Evolutionary conservation across 2,888 invertebrate species (phyloP).

Genomic region (Fragum whitleyi): DNA sequence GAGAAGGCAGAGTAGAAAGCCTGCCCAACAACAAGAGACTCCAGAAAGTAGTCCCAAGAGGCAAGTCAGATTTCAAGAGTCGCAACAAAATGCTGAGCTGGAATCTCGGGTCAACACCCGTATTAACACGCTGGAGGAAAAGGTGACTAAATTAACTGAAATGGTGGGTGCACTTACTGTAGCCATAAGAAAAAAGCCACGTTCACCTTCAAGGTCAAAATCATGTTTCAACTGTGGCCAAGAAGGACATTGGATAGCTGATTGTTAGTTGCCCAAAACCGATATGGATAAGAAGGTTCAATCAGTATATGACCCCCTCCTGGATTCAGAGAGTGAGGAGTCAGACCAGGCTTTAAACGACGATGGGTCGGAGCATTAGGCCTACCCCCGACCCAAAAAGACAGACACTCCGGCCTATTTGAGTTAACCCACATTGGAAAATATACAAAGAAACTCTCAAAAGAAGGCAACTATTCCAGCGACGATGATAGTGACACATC

Average conservation of each 20-base stretch:
- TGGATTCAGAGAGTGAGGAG: too few species aligned
- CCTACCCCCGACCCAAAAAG: too few species aligned
- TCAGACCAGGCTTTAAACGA: too few species aligned
- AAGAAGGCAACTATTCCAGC: too few species aligned
- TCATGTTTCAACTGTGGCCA: constrained; percentile 13
- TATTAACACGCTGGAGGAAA: not conserved
- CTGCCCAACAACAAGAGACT: not conserved
- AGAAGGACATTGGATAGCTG: constrained; percentile 12
- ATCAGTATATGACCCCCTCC: too few species aligned
- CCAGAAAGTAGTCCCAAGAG: not conserved
- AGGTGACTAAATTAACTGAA: not conserved
- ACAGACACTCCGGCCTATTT: too few species aligned
- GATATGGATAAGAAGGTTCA: too few species aligned
- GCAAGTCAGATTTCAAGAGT: not conserved
- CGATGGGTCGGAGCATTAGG: too few species aligned
- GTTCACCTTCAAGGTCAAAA: not conserved
- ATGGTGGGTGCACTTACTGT: not conserved
- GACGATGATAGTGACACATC: too few species aligned
- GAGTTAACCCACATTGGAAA: too few species aligned
- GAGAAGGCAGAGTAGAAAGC: not conserved
- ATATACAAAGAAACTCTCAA: too few species aligned
- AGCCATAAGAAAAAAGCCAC: not conserved
- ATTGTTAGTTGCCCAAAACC: not conserved
- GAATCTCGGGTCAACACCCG: not conserved
- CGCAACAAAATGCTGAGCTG: not conserved